These are phyloP conservation scores for Volucella bombylans DNA, from an alignment of 2,888 invertebrate species.

Conservation along the genomic window DNA sequence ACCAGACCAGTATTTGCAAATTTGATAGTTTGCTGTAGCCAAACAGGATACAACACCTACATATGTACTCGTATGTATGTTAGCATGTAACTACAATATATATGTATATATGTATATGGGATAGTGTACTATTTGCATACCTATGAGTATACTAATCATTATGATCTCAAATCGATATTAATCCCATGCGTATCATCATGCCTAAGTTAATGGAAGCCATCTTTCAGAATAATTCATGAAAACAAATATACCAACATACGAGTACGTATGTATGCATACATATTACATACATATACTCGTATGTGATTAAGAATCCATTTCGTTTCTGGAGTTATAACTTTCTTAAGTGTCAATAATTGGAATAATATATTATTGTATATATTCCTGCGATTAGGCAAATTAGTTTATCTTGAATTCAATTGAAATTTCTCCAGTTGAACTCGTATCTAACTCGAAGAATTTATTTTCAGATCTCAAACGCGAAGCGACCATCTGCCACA, in stretches of 20 bases:
- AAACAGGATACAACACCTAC: background rate
- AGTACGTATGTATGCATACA: too few relatives aligned
- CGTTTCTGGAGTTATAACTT: slow-evolving; percentile 23
- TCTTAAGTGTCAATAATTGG: slow-evolving; percentile 32
- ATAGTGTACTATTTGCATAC: background rate
- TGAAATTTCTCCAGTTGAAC: background rate
- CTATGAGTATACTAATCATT: slow-evolving; percentile 26
- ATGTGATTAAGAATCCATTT: background rate
- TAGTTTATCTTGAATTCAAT: slow-evolving; percentile 1
- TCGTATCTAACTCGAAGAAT: slow-evolving; percentile 22
- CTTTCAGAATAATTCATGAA: slow-evolving; percentile 35
- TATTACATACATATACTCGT: too few relatives aligned
- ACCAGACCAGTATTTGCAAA: too few relatives aligned
- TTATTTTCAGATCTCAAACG: slow-evolving; percentile 93
- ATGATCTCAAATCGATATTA: slow-evolving; percentile 64
- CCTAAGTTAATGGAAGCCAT: slow-evolving; percentile 37
- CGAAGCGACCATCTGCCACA: slow-evolving; percentile 99
- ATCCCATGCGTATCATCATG: slow-evolving; percentile 36
- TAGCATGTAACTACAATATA: slow-evolving; percentile 28
- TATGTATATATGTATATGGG: background rate
- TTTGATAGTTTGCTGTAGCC: too few relatives aligned
- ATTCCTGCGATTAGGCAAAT: slow-evolving; percentile 12
- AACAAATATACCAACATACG: background rate
- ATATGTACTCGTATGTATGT: too few relatives aligned
- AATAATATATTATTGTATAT: slow-evolving; percentile 39